phyloP scores from a whole-genome alignment of 2,113 vertebrate species.

The Notothenia coriiceps region DNA sequence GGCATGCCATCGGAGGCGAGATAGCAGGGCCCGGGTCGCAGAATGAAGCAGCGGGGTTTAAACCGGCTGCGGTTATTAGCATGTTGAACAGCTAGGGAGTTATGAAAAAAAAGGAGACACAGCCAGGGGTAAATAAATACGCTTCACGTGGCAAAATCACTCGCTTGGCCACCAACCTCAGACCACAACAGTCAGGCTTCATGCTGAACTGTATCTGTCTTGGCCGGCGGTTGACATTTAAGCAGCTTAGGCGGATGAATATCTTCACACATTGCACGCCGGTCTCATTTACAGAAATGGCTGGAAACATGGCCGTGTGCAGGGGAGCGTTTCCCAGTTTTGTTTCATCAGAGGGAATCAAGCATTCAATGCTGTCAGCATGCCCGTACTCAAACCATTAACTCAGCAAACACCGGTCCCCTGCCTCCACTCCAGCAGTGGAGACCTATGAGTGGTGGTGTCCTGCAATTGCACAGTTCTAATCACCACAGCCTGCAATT shows the following conservation, averaged over 20 bases:
- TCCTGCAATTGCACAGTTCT: slow-evolving; percentile 43
- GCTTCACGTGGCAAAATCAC: slow-evolving; percentile 42
- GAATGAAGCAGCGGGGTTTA: slow-evolving; percentile 52
- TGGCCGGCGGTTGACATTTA: slow-evolving; percentile 61
- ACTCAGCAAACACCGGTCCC: slow-evolving; percentile 39
- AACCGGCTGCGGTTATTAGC: slow-evolving; percentile 62
- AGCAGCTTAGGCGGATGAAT: slow-evolving; percentile 66
- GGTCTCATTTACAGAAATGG: slow-evolving; percentile 54
- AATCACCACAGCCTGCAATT: slow-evolving; percentile 48
- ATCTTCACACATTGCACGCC: slow-evolving; percentile 43
- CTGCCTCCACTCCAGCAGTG: slow-evolving; percentile 18
- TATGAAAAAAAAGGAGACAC: not conserved
- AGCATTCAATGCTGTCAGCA: slow-evolving; percentile 54
- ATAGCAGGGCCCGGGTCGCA: slow-evolving; percentile 27
- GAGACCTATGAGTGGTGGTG: slow-evolving; percentile 15
- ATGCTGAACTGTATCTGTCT: slow-evolving; percentile 54
- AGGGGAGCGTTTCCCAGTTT: slow-evolving; percentile 40
- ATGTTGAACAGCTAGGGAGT: slow-evolving; percentile 48
- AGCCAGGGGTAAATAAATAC: slow-evolving; percentile 60
- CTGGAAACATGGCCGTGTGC: slow-evolving; percentile 29
- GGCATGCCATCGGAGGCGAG: slow-evolving; percentile 48
- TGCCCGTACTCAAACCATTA: slow-evolving; percentile 49
- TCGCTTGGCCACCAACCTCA: slow-evolving; percentile 35
- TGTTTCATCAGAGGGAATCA: slow-evolving; percentile 58
- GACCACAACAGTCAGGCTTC: slow-evolving; percentile 41